phyloP scores from a whole-genome alignment of 2,888 invertebrate species.

The Epirrhoe tristata region DNA sequence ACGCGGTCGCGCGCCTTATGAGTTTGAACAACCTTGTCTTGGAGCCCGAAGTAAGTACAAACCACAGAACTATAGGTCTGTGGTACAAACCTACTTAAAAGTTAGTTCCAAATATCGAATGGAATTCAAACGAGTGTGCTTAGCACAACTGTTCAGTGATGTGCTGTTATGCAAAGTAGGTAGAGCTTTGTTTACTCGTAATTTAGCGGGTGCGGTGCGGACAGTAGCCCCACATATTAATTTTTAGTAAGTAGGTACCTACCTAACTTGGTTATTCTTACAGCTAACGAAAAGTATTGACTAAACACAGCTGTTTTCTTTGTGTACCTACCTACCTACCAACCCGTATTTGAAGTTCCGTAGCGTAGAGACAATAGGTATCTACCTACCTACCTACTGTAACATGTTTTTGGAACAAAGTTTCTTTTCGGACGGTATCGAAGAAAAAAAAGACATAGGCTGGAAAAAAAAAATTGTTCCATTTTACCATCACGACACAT shows the following conservation, averaged over 20 bases:
- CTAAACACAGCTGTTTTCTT: neutral
- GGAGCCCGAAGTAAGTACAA: constrained; percentile 56
- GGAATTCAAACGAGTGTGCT: constrained; percentile 62
- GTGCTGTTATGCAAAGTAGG: constrained; percentile 65
- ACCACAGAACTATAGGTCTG: no score
- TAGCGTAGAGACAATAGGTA: no score
- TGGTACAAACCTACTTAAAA: no score
- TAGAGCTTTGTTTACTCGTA: constrained; percentile 68
- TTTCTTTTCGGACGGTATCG: no score
- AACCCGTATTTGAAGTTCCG: no score
- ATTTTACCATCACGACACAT: no score
- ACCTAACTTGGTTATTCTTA: neutral
- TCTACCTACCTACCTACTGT: no score
- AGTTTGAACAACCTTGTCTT: constrained; percentile 62
- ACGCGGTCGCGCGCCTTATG: constrained; percentile 72
- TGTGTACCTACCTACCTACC: neutral
- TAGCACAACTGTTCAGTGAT: constrained; percentile 53
- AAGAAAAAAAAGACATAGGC: no score
- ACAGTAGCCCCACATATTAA: constrained; percentile 44
- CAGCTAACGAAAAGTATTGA: constrained; percentile 1
- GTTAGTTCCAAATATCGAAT: constrained; percentile 49
- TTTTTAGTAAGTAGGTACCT: no score
- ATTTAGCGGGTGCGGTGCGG: constrained; percentile 57
- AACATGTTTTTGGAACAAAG: no score
- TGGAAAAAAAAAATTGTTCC: no score